These are phyloP conservation scores for Aphelocoma californica DNA, from an alignment of 2,797 vertebrate genomes.

Conservation along the genomic window DNA sequence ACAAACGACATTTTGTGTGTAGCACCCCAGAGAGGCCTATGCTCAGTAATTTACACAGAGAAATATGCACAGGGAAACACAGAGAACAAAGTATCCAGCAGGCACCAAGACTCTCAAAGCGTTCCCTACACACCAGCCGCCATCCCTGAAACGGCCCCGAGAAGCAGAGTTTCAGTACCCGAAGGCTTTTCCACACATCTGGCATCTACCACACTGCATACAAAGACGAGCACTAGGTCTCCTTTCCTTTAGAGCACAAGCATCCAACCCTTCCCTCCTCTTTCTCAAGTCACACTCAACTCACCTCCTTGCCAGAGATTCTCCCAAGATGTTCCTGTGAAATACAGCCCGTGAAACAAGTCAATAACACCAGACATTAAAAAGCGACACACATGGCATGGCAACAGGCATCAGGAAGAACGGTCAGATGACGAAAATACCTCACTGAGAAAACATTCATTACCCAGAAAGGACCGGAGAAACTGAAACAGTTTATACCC, in stretches of 20 bases:
- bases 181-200: fast-evolving
- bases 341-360: background rate
- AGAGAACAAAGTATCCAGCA: background rate
- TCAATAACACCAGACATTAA: background rate
- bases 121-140: background rate
- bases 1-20: background rate
- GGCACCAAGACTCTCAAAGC: background rate
- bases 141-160: background rate
- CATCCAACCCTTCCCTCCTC: background rate
- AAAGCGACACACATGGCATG: fast-evolving
- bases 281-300: background rate
- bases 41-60: background rate
- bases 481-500: background rate
- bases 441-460: background rate
- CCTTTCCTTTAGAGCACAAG: background rate
- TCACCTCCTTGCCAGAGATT: background rate
- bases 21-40: background rate
- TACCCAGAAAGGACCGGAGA: background rate
- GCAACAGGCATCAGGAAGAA: background rate
- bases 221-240: fast-evolving
- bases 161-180: background rate
- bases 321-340: background rate
- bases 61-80: background rate
- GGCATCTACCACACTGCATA: background rate
- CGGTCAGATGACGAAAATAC: background rate